Conservation (phyloP, 2,888 invertebrate genomes). For the Ceraclea dissimilis region DNA sequence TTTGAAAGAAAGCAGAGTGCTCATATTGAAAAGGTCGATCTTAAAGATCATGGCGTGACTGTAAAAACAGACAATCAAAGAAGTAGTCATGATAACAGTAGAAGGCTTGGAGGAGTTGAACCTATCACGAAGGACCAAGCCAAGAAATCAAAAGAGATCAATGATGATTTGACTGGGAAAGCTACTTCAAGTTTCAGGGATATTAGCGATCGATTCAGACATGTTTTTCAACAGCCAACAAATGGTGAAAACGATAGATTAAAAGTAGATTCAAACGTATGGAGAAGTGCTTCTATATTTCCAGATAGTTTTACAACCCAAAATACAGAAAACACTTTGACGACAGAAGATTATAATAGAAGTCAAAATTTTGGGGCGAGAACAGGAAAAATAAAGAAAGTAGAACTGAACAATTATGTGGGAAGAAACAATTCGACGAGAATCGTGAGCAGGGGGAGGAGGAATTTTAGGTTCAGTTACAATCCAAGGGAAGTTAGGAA, state of each 20-base stretch:
- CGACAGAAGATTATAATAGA: neutral
- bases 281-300: neutral
- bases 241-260: neutral
- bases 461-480: constrained; percentile 43
- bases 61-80: constrained; percentile 4
- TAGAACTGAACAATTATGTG: constrained; percentile 27
- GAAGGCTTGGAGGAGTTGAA: constrained; percentile 3
- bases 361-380: constrained; percentile 18
- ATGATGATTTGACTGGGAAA: neutral
- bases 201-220: neutral
- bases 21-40: constrained; percentile 22
- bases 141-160: neutral
- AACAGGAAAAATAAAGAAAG: constrained; percentile 26
- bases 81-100: neutral
- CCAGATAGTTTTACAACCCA: neutral
- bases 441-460: constrained; percentile 41
- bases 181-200: neutral
- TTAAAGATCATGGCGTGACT: constrained; percentile 22
- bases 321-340: neutral
- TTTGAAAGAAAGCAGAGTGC: constrained; percentile 18
- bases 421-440: constrained; percentile 37
- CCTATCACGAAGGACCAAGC: constrained; percentile 4
- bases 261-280: neutral
- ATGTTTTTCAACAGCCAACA: neutral
- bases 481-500: constrained; percentile 48